Conservation (phyloP, 2,797 vertebrate genomes). For the Austrolebias charrua region DNA sequence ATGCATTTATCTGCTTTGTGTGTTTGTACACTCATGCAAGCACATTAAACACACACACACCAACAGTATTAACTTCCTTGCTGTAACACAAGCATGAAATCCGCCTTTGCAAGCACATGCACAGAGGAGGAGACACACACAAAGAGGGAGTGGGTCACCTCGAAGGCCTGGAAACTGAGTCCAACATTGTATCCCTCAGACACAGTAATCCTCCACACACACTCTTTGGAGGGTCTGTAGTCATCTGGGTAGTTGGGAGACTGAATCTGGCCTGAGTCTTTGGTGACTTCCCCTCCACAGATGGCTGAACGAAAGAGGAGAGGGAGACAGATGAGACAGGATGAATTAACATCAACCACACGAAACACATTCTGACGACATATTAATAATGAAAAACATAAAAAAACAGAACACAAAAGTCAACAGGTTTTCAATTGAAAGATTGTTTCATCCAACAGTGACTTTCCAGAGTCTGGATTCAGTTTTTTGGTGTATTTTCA, state of each 20-base stretch:
- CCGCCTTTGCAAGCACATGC: slow-evolving; percentile 46
- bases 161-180: slow-evolving; percentile 97
- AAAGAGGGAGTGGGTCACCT: slow-evolving; percentile 80
- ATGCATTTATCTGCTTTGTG: slow-evolving; percentile 10
- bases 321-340: slow-evolving; percentile 1
- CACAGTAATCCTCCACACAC: slow-evolving; percentile 95
- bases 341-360: slow-evolving; percentile 15
- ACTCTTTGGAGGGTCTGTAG: slow-evolving; percentile 97
- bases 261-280: slow-evolving; percentile 97
- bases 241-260: slow-evolving; percentile 99
- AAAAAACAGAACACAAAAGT: slow-evolving; percentile 11
- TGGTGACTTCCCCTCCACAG: slow-evolving; percentile 95
- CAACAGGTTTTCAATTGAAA: slow-evolving; percentile 8
- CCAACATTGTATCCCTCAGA: slow-evolving; percentile 93
- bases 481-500: not conserved
- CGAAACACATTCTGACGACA: slow-evolving; percentile 18
- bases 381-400: slow-evolving; percentile 4
- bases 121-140: slow-evolving; percentile 16
- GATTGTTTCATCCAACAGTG: not conserved
- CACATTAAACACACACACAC: slow-evolving; percentile 17
- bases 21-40: not conserved
- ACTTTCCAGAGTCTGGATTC: not conserved
- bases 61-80: slow-evolving; percentile 50
- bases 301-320: slow-evolving; percentile 79
- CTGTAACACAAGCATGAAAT: slow-evolving; percentile 62